Base-by-base conservation (phyloP, 1,140 invertebrate species). In the Leptoteleia sp. region DNA sequence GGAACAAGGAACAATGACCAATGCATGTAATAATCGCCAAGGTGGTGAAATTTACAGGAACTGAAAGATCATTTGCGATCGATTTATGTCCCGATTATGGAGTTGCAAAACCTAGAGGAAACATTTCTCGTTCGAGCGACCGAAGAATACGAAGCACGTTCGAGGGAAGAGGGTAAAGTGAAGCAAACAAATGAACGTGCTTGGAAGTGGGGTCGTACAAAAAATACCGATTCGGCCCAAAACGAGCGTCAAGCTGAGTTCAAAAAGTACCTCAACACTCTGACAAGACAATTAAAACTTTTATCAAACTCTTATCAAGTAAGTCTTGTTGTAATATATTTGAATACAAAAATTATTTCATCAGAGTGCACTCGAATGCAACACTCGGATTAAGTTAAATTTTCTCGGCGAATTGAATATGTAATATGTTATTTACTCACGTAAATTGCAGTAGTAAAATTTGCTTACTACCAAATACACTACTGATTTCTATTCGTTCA, bases 81-180 rank as follows among this genome's bases (percentile, higher is more conserved):
- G 0, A 93, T 95, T 59, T 94, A 94, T 82, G 92, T 93, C 79
- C 89, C 92, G 27, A 93, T 95, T 52, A 88, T 95, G 45, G 90
- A 92, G 55, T 91, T 94, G 48, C 92, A 94, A 82, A 88, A 82
- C 6, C 88, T 92, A 3, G 92, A 94, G 80, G 91, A 93, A 76
- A 88, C 87, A 11, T 91, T 95, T 61, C 92, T 92, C 61, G 83
- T 85, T 3, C 86, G 88, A 13, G 91, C 91, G 1, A 88, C 89
- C 5, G 84, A 90, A 11, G 93, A 94, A 84, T 87, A 92, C 12
- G 86, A 91, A 31, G 85, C 89, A 5, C 81, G 90, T 59, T 81
- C 83, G 22, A 83, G 82, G 13, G 76, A 82, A 15, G 87, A 89
- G 35, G 80, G 82, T 48, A 75, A 70, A 3, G 61, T 85, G 29